Conservation (phyloP, 2,113 vertebrate species). For the Grus americana region DNA sequence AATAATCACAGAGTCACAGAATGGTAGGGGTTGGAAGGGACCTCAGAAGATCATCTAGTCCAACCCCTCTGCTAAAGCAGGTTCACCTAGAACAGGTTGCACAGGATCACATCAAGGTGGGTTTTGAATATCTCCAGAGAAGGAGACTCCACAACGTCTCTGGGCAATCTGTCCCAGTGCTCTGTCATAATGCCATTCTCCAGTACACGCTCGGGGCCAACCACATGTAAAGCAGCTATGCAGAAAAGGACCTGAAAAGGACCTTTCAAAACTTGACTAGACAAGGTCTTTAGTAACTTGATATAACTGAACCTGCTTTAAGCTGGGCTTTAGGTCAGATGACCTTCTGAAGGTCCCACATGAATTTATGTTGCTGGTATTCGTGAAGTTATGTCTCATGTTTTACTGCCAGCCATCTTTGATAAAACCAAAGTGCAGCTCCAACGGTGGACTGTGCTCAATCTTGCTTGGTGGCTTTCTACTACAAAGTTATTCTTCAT, state of each 20-base stretch:
- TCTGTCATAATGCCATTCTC: not conserved
- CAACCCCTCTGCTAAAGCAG: too few relatives aligned
- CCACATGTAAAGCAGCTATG: not conserved
- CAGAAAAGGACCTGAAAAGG: not conserved
- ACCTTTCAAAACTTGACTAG: not conserved
- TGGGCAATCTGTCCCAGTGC: too few relatives aligned
- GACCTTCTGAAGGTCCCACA: not conserved
- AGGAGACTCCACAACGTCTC: too few relatives aligned
- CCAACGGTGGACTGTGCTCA: not conserved
- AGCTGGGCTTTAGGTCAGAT: not conserved
- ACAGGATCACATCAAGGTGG: too few relatives aligned
- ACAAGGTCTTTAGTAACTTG: not conserved
- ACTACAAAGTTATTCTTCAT: not conserved
- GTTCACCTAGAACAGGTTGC: too few relatives aligned
- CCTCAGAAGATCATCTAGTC: too few relatives aligned
- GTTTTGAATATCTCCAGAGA: too few relatives aligned
- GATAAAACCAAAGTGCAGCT: not conserved
- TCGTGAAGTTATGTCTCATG: not conserved
- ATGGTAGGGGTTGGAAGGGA: too few relatives aligned
- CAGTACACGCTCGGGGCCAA: rapidly evolving
- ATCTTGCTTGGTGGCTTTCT: not conserved
- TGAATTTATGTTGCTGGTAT: not conserved
- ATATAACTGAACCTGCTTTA: not conserved
- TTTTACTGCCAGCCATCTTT: not conserved
- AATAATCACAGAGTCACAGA: not conserved